These are phyloP conservation scores for Ceramica pisi DNA, from an alignment of 2,888 invertebrate genomes.

Conservation along the genomic window DNA sequence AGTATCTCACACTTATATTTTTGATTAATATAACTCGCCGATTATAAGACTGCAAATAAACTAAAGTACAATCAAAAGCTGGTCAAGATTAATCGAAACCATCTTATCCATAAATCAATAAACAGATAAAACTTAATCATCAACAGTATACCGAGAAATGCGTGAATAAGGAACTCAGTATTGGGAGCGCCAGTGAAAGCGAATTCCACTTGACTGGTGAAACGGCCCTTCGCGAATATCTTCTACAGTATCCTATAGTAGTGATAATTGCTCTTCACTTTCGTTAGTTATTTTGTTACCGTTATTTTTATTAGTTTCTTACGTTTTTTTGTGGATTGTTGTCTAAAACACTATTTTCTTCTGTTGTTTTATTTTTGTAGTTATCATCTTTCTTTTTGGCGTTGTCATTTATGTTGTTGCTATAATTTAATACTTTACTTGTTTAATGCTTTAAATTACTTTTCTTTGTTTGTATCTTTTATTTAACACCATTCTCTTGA, in stretches of 20 bases:
- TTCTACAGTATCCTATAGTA: conserved; percentile 36
- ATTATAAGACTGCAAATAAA: neutral
- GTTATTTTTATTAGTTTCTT: conserved; percentile 20
- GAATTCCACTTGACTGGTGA: conserved; percentile 70
- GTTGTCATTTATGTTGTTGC: neutral
- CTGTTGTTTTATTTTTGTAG: conserved; percentile 1
- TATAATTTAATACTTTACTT: neutral
- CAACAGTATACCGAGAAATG: conserved; percentile 32
- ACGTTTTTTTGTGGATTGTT: conserved; percentile 7
- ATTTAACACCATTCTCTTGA: neutral
- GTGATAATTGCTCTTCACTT: conserved; percentile 46
- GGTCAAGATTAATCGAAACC: neutral
- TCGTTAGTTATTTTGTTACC: conserved; percentile 23
- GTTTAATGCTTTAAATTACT: neutral
- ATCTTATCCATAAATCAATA: conserved; percentile 22
- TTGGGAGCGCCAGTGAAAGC: conserved; percentile 75
- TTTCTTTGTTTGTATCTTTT: neutral
- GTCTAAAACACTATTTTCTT: conserved; percentile 2
- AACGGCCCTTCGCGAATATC: conserved; percentile 72
- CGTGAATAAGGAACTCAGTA: conserved; percentile 54
- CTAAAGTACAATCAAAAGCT: neutral
- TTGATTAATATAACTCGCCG: too few relatives aligned
- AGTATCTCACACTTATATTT: too few relatives aligned
- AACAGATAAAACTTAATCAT: conserved; percentile 32
- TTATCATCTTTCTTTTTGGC: neutral